These are phyloP conservation scores for Pogonomyrmex barbatus DNA, from an alignment of 1,140 invertebrate genomes.

Conservation along the genomic window DNA sequence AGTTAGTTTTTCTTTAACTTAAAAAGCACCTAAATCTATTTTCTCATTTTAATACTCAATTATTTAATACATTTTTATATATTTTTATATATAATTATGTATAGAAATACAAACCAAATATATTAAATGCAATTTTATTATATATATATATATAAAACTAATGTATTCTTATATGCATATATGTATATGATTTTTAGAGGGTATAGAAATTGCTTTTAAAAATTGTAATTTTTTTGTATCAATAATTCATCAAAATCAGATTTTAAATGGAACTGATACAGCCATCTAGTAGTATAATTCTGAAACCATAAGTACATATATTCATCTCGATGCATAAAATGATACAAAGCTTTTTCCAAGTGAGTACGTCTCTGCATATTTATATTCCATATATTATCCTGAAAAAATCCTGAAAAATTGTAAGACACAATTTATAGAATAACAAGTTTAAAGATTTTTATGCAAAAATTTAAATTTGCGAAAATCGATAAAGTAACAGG, in stretches of 20 bases:
- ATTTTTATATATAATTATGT: neutral
- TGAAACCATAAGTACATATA: constrained; percentile 17
- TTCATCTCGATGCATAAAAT: neutral
- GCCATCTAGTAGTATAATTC: constrained; percentile 42
- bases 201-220: neutral
- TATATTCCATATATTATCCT: too few relatives aligned
- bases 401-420: too few relatives aligned
- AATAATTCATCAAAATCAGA: neutral
- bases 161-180: neutral
- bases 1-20: neutral
- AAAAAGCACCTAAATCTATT: neutral
- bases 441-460: too few relatives aligned
- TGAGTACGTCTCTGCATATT: neutral
- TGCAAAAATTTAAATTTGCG: too few relatives aligned
- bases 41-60: neutral
- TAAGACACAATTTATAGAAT: too few relatives aligned
- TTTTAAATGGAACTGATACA: constrained; percentile 28
- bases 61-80: neutral
- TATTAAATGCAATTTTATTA: neutral
- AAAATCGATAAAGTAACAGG: too few relatives aligned
- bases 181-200: neutral
- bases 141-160: neutral
- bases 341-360: neutral
- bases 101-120: neutral
- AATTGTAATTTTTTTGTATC: neutral